Conservation (phyloP, 2,113 vertebrate genomes). For the Xyliphius kryptos region DNA sequence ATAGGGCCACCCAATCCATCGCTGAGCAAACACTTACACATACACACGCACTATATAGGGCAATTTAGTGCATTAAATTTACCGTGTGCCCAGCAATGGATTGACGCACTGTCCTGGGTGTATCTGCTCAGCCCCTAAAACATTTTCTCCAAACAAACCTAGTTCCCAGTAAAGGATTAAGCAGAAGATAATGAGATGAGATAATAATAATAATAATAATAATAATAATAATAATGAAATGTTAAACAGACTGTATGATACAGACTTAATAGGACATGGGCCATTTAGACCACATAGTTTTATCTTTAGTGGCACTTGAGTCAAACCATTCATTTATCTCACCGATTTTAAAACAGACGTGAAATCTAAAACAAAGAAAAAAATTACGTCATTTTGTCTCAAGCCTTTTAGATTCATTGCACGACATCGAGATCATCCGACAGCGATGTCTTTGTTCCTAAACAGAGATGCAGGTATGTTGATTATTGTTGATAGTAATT, state of each 20-base stretch:
- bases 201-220: too few species aligned
- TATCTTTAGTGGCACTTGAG: conserved; percentile 4
- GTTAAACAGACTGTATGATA: not conserved
- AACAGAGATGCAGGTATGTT: conserved; percentile 63
- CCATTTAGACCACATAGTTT: conserved; percentile 10
- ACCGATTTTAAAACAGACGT: conserved; percentile 26
- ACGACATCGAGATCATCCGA: conserved; percentile 62
- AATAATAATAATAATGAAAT: too few species aligned
- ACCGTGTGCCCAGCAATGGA: too few species aligned
- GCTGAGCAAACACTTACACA: too few species aligned
- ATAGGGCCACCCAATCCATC: too few species aligned
- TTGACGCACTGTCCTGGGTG: too few species aligned
- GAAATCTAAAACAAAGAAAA: conserved; percentile 38
- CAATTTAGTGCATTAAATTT: too few species aligned
- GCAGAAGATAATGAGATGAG: too few species aligned
- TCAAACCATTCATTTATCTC: conserved; percentile 19
- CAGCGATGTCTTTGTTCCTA: conserved; percentile 58
- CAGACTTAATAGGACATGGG: not conserved
- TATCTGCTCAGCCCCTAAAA: too few species aligned
- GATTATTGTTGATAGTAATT: conserved; percentile 60
- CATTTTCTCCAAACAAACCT: too few species aligned
- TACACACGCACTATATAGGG: too few species aligned
- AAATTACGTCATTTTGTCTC: conserved; percentile 16
- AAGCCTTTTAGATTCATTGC: conserved; percentile 47
- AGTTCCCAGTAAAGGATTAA: too few species aligned